Base-by-base conservation (phyloP, 2,888 invertebrate species). In the Slavum lentiscoides region DNA sequence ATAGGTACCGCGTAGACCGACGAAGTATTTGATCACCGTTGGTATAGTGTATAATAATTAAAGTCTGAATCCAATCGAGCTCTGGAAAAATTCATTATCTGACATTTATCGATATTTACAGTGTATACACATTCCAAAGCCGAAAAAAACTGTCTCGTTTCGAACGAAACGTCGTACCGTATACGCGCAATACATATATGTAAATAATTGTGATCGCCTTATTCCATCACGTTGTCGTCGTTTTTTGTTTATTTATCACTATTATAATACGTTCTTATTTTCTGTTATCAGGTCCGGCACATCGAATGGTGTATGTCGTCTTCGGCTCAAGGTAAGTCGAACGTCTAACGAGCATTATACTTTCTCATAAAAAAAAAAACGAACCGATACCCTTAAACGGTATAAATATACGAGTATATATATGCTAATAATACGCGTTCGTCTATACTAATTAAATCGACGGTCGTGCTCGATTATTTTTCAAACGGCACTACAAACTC, bases 291-390 rank as follows among this genome's bases (percentile, higher is more conserved):
- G 70, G 77, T 70, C 55, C 59, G 64, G 11, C 62, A 70, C 39
- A 30, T 80, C 19, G 77, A 80, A 55, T 80, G 77, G 77, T 80
- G 77, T 70, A 80, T 80, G 77, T 70, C 69, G 37, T 80, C 77
- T 64, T 80, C 70, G 64, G 62, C 69, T 72, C 77, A 80, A 70
- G 77, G 77, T 80, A 70, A 70, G 23, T 75, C 17, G 11, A 39
- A 66, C 23, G 39, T 55, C 21, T 61, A 61, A 61, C 21, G 61
- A 61, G 61, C 9, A 43, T 23, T 4, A 21, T 59, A 11, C 15
- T 49, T 49, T 49, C 7, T 37, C 8, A 11, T 58, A 58, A n/a
- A n/a, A 59, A 30, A 30, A 30, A 30, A 30, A 30, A 30, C 30
- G n/a, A n/a, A 21, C 30, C 13, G 13, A 67, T 23, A 55, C 43